Conservation (phyloP, 2,113 vertebrate genomes). For the Centrocercus urophasianus region DNA sequence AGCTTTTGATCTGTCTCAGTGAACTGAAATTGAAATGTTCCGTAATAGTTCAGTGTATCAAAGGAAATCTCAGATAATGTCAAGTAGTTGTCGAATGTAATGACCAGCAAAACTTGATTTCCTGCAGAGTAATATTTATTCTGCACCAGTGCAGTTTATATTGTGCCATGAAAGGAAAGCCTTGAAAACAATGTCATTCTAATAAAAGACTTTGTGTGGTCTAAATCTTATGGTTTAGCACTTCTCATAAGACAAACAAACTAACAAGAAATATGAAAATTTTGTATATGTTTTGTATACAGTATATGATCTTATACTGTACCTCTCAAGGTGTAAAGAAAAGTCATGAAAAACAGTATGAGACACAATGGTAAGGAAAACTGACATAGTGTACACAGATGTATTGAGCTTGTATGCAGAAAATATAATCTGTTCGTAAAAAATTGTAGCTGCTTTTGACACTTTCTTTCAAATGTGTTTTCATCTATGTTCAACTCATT, state of each 20-base stretch:
- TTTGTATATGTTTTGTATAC: too few relatives aligned
- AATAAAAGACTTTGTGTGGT: not conserved
- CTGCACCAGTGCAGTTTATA: not conserved
- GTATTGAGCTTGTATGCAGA: not conserved
- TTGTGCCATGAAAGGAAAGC: not conserved
- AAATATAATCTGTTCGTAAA: not conserved
- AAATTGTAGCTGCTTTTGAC: conserved; percentile 45
- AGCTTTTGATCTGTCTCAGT: not conserved
- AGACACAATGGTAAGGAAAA: not conserved
- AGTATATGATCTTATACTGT: not conserved
- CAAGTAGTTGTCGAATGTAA: not conserved
- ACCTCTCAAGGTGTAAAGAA: not conserved
- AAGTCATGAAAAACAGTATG: not conserved
- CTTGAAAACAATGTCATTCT: not conserved
- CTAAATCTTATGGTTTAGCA: not conserved
- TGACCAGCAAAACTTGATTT: not conserved
- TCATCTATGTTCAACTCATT: not conserved
- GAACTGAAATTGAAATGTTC: not conserved
- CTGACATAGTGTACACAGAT: not conserved
- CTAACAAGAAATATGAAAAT: not conserved
- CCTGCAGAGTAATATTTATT: not conserved
- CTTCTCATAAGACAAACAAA: not conserved
- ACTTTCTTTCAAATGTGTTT: not conserved
- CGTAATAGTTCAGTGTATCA: not conserved
- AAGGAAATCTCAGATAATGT: not conserved